phyloP scores from a whole-genome alignment of 2,888 invertebrate species.

The Oscheius sp. region DNA sequence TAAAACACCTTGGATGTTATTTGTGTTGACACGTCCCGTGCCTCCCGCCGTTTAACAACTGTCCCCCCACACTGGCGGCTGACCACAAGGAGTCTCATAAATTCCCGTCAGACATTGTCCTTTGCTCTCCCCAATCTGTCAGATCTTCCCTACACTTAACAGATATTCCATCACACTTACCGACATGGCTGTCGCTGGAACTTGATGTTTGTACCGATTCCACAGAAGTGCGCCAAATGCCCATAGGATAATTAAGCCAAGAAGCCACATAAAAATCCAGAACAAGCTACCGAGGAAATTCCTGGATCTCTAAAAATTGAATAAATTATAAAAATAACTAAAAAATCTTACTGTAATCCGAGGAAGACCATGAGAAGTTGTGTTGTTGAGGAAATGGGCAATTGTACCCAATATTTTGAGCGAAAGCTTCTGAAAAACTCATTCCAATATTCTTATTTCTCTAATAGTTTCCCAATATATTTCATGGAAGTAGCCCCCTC shows the following conservation, averaged over 20 bases:
- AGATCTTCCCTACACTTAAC: neutral
- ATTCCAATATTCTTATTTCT: neutral
- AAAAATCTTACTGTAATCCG: conserved; percentile 36
- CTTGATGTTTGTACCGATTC: conserved; percentile 22
- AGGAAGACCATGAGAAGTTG: conserved; percentile 56
- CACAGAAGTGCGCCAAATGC: too few species aligned
- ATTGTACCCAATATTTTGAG: conserved; percentile 14
- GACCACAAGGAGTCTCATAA: neutral
- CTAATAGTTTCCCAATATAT: too few species aligned
- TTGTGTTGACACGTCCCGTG: too few species aligned
- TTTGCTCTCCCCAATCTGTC: neutral
- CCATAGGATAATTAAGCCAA: conserved; percentile 9
- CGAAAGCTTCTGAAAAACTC: neutral
- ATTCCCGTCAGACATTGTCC: neutral
- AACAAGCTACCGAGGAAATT: conserved; percentile 26
- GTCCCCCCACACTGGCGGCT: neutral
- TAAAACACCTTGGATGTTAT: too few species aligned
- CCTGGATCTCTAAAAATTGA: conserved; percentile 21
- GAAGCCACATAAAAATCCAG: conserved; percentile 30
- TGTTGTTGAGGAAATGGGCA: conserved; percentile 48
- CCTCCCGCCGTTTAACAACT: neutral
- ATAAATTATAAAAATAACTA: neutral
- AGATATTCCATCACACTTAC: conserved; percentile 6
- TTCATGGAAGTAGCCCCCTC: too few species aligned
- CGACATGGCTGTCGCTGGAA: conserved; percentile 26